Percentiles rank a stretch among this genome's conserved stretches.
These are phyloP conservation scores for Alloscopus bannaensis DNA, from an alignment of 2,888 invertebrate genomes.

Conservation along the genomic window DNA sequence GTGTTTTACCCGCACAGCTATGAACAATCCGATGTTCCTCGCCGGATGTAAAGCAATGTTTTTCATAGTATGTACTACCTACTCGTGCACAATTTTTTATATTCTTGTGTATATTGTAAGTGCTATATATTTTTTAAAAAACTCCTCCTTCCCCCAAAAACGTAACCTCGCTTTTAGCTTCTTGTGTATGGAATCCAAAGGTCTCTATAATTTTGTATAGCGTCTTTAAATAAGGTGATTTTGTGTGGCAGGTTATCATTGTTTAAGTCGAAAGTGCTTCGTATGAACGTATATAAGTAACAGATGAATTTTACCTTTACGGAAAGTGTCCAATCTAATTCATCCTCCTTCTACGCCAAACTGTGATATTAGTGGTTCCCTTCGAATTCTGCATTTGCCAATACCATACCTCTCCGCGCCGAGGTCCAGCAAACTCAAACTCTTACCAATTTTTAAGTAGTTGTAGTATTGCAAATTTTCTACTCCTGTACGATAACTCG, in stretches of 20 bases:
- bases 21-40: conserved; percentile 3
- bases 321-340: neutral
- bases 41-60: conserved; percentile 38
- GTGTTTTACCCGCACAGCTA: conserved; percentile 6
- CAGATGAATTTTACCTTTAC: conserved; percentile 7
- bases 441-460: neutral
- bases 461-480: too few species aligned
- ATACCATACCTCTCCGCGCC: neutral
- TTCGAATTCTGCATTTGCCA: conserved; percentile 55
- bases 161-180: too few species aligned
- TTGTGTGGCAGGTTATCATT: too few species aligned
- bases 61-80: conserved; percentile 28
- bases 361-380: conserved; percentile 63
- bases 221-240: too few species aligned
- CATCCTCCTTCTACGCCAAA: conserved; percentile 34
- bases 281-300: too few species aligned
- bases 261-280: too few species aligned
- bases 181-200: too few species aligned
- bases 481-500: neutral
- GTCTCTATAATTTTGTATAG: too few species aligned
- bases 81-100: too few species aligned
- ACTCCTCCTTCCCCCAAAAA: too few species aligned
- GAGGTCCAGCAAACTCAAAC: neutral
- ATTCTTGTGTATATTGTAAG: conserved; percentile 29
- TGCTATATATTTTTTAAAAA: neutral